Percentiles rank a stretch among this genome's conserved stretches.
Evolutionary conservation across 2,113 vertebrate species (phyloP).

Genomic region (Peucedramus taeniatus): DNA sequence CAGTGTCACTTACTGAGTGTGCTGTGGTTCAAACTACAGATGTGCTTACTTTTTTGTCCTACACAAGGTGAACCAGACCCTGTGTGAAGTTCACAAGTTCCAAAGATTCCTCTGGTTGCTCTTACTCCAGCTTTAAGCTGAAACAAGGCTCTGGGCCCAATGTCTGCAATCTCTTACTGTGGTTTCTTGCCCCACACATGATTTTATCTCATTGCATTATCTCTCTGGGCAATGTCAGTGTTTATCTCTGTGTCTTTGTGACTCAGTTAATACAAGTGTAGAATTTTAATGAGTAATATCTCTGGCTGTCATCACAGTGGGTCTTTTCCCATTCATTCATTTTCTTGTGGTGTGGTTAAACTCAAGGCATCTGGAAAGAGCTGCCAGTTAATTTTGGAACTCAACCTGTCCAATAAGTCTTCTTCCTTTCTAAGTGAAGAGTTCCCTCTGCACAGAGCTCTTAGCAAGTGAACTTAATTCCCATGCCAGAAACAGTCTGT

Average conservation of each 20-base stretch:
- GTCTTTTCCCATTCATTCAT: background rate
- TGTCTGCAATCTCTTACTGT: background rate
- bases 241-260: background rate
- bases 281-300: background rate
- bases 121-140: background rate
- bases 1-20: background rate
- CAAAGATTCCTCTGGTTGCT: background rate
- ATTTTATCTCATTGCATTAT: background rate
- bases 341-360: background rate
- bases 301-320: background rate
- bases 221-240: background rate
- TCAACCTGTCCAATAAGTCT: background rate
- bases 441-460: background rate
- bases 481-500: background rate
- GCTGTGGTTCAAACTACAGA: background rate
- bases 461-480: background rate
- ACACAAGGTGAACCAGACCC: background rate
- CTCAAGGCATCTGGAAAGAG: background rate
- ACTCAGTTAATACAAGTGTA: background rate
- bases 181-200: background rate
- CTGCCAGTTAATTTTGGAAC: conserved; percentile 7
- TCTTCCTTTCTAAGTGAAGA: background rate
- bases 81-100: background rate
- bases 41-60: background rate
- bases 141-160: background rate